Evolutionary conservation across 2,113 vertebrate genomes (phyloP).

Genomic region (Orcinus orca): DNA sequence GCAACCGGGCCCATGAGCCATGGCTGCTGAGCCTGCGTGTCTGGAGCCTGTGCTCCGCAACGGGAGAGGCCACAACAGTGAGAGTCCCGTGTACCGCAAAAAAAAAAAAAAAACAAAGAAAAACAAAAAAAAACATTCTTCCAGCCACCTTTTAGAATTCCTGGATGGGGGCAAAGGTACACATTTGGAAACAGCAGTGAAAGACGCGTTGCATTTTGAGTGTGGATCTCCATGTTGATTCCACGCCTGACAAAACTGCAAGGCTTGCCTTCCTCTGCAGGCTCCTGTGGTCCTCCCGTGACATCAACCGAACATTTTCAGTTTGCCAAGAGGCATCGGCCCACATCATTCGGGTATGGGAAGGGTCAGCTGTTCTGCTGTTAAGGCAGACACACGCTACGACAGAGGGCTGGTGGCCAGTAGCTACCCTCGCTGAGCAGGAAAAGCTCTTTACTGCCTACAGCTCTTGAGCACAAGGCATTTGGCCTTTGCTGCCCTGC

Average conservation of each 20-base stretch:
- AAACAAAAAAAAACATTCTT: not conserved
- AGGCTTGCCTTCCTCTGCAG: fast-evolving
- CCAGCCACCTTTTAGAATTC: too few species aligned
- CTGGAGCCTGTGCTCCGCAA: too few species aligned
- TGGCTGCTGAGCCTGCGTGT: too few species aligned
- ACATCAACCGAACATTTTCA: fast-evolving
- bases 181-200: fast-evolving
- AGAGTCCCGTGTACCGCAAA: too few species aligned
- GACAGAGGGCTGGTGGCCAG: fast-evolving
- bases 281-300: fast-evolving
- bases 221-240: fast-evolving
- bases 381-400: not conserved
- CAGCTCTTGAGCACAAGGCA: fast-evolving
- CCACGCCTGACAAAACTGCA: fast-evolving
- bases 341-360: fast-evolving
- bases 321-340: fast-evolving
- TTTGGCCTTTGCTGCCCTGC: fast-evolving
- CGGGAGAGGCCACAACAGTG: too few species aligned
- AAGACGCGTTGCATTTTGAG: too few species aligned
- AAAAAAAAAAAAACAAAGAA: too few species aligned
- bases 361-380: not conserved
- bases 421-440: fast-evolving
- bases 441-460: not conserved
- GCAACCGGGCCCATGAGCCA: too few species aligned
- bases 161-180: not conserved